These are phyloP conservation scores for Acanthochromis polyacanthus DNA, from an alignment of 2,113 vertebrate genomes.

Conservation along the genomic window DNA sequence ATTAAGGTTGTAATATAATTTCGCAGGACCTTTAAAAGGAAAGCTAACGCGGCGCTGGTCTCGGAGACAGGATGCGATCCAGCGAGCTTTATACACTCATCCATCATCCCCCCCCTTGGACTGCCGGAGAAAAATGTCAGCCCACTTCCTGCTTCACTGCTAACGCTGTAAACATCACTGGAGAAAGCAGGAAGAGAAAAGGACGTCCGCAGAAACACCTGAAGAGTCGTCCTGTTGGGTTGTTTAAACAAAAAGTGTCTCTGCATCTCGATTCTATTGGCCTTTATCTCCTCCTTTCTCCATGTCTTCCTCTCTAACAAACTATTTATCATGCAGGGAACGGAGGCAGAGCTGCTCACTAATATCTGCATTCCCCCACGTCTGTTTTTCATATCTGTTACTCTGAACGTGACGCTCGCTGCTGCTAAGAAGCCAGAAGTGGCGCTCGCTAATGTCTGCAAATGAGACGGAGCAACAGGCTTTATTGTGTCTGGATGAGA, in stretches of 20 bases:
- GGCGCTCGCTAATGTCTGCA: slow-evolving; percentile 44
- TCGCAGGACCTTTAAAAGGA: slow-evolving; percentile 26
- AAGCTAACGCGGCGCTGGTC: slow-evolving; percentile 3
- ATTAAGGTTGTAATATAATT: slow-evolving; percentile 14
- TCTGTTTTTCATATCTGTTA: slow-evolving; percentile 47
- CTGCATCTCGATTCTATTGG: slow-evolving; percentile 40
- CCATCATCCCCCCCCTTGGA: not conserved
- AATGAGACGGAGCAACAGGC: slow-evolving; percentile 59
- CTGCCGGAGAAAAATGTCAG: slow-evolving; percentile 4
- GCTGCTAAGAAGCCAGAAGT: slow-evolving; percentile 20
- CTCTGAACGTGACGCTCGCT: not conserved
- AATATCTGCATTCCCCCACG: slow-evolving; percentile 43
- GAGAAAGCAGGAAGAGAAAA: not conserved
- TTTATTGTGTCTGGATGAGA: slow-evolving; percentile 40
- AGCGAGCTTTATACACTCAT: not conserved
- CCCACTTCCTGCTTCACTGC: slow-evolving; percentile 15
- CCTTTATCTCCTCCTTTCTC: slow-evolving; percentile 23
- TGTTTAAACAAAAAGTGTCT: not conserved
- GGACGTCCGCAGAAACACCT: slow-evolving; percentile 1
- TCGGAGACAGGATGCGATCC: slow-evolving; percentile 16
- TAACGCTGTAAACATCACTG: slow-evolving; percentile 9
- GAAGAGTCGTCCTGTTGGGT: not conserved
- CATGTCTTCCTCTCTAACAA: slow-evolving; percentile 8
- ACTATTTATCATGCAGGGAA: slow-evolving; percentile 57
- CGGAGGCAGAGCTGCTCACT: slow-evolving; percentile 6